Percentiles rank a stretch among this genome's conserved stretches.
Conservation (phyloP, 2,113 vertebrate genomes). For the Dasyornis broadbenti region DNA sequence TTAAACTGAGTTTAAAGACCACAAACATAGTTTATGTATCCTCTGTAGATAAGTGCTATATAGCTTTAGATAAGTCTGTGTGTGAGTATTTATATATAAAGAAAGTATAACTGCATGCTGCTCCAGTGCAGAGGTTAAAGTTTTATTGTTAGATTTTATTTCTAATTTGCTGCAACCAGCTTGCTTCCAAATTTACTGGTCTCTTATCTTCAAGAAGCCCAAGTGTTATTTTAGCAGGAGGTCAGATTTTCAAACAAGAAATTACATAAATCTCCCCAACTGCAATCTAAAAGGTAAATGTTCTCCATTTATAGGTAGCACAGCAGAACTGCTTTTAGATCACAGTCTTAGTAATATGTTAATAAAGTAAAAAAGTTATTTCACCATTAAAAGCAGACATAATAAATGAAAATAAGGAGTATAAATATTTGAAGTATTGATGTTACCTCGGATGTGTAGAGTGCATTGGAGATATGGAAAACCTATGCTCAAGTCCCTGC, state of each 20-base stretch:
- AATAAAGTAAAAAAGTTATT: background rate
- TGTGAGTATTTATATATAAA: background rate
- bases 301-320: background rate
- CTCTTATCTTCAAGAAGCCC: background rate
- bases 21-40: background rate
- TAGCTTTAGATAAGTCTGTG: background rate
- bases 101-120: background rate
- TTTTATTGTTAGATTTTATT: background rate
- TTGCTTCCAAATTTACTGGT: background rate
- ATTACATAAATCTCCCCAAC: background rate
- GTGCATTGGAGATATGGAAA: background rate
- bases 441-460: background rate
- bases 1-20: background rate
- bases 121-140: background rate
- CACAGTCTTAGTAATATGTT: background rate
- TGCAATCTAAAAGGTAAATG: background rate
- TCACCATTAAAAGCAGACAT: background rate
- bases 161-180: background rate
- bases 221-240: background rate
- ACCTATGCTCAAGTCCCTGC: background rate
- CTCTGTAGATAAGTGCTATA: background rate
- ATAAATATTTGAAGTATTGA: background rate
- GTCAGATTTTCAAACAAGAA: background rate
- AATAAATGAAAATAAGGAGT: background rate
- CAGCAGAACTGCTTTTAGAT: background rate